phyloP scores from a whole-genome alignment of 2,888 invertebrate species.

The Pasiphila rectangulata region DNA sequence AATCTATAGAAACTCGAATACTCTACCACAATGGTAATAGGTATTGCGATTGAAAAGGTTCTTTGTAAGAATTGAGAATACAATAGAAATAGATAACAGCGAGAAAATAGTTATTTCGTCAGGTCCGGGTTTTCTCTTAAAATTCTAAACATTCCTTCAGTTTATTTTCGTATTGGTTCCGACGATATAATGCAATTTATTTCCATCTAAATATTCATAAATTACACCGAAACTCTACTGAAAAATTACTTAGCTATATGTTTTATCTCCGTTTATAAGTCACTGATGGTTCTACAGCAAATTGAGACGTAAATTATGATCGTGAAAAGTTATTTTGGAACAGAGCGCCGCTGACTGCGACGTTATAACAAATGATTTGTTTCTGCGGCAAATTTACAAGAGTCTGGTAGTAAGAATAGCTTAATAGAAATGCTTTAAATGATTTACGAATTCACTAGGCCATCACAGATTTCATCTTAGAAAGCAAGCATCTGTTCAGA shows the following conservation, averaged over 20 bases:
- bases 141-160: too few species aligned
- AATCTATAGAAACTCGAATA: not conserved
- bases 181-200: conserved; percentile 1
- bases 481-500: too few species aligned
- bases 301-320: conserved; percentile 53
- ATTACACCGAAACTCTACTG: conserved; percentile 35
- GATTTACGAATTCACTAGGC: too few species aligned
- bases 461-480: too few species aligned
- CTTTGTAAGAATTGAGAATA: too few species aligned
- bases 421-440: too few species aligned
- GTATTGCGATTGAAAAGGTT: too few species aligned
- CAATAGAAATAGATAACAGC: too few species aligned
- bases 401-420: conserved; percentile 24
- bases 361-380: conserved; percentile 57
- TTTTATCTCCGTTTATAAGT: conserved; percentile 40
- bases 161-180: too few species aligned
- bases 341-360: conserved; percentile 38
- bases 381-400: conserved; percentile 29
- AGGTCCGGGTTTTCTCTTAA: too few species aligned
- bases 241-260: conserved; percentile 47
- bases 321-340: conserved; percentile 48
- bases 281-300: conserved; percentile 39
- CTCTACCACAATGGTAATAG: too few species aligned
- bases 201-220: conserved; percentile 3
- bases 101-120: too few species aligned